phyloP scores from a whole-genome alignment of 2,113 vertebrate genomes.

The Salminus brasiliensis region DNA sequence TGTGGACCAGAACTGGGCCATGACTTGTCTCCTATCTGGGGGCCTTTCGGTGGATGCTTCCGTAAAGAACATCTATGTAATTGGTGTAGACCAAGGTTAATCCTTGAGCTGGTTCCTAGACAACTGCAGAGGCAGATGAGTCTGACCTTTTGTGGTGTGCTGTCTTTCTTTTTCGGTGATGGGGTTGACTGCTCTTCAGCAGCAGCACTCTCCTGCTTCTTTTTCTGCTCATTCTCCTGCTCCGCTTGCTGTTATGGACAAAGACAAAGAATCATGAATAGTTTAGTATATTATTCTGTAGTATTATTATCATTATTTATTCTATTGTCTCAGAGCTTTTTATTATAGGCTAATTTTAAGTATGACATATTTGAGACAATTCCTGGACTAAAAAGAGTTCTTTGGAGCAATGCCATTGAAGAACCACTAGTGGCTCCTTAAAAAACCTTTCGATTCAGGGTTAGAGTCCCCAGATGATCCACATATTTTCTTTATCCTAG shows the following conservation, averaged over 20 bases:
- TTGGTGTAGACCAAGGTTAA: too few species aligned
- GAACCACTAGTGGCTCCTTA: too few species aligned
- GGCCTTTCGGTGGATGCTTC: too few species aligned
- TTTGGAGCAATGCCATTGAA: not conserved
- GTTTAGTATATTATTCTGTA: not conserved
- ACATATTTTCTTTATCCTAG: too few species aligned
- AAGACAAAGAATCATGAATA: not conserved
- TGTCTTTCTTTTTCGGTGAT: conserved; percentile 56
- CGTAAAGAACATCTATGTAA: too few species aligned
- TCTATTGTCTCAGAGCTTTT: not conserved
- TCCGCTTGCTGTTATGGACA: conserved; percentile 80
- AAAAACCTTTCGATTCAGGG: too few species aligned
- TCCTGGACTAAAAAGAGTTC: not conserved
- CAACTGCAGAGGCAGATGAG: not conserved
- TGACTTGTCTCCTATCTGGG: too few species aligned
- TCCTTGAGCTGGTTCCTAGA: too few species aligned
- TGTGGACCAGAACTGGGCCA: too few species aligned
- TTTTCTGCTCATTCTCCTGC: conserved; percentile 85
- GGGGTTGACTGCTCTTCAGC: conserved; percentile 41
- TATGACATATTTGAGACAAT: not conserved
- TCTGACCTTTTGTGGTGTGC: conserved; percentile 67
- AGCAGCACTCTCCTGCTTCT: conserved; percentile 82
- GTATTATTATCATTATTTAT: not conserved
- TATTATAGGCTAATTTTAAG: not conserved
- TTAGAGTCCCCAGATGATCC: too few species aligned